Base-by-base conservation (phyloP, 2,888 invertebrate species). In the Selenia dentaria region DNA sequence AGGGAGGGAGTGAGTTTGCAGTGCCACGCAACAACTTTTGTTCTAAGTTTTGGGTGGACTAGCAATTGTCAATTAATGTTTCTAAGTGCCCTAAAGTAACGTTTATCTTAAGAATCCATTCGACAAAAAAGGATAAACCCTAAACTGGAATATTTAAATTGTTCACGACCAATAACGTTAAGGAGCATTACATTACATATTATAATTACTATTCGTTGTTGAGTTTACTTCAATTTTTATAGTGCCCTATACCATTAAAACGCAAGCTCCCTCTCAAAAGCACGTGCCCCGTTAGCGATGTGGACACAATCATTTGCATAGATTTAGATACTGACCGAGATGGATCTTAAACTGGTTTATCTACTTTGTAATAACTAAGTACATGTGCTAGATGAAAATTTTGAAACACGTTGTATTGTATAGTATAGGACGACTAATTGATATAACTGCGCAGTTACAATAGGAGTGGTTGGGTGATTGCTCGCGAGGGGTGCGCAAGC, bases 391-490 rank as follows among this genome's bases (percentile, higher is more conserved):
- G 16, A 16, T 16, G 16, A 16, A 16, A 16, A 41, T 11, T 25
- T 36, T 32, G 24, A 35, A 22, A 24, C 24, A 34, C 4, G 18
- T 6, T 18, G 6, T 6, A 18, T 18, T 18, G 2, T 13, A 11
- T 6, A 10, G 9, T 2, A 13, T 3, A 26, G 16, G 8, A 24
- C 10, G 31, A 46, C 40, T 46, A 32, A 46, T 46, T 35, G 35
- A 29, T n/a, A 38, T 14, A 36, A 47, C 43, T 57, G 49, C 38
- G 32, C 40, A 40, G 51, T 45, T 54, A 74, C 70, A 77, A 74
- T 67, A 54, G 66, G 73, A 77, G 72, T 68, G 67, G 65, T 64
- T 67, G 86, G 87, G 86, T 83, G 81, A 78, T 73, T 73, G 24
- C 9, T 69, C 55, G 70, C 70, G 75, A 72, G 79, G 83, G 83